phyloP scores from a whole-genome alignment of 2,113 vertebrate genomes.

The Xenopus tropicalis region DNA sequence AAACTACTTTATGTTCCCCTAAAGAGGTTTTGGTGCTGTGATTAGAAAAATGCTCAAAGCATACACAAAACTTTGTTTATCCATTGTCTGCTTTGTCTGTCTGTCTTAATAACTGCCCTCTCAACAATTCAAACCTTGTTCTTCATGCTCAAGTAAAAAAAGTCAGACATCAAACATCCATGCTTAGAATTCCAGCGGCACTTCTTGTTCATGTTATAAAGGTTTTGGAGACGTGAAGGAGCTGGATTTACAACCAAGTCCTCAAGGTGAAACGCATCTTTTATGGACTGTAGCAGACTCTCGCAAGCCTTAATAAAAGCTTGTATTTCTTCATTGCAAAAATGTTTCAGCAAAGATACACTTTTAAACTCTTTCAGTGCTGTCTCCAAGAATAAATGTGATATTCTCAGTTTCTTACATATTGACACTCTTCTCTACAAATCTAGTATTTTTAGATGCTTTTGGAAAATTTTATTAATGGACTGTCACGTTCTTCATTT shows the following conservation, averaged over 20 bases:
- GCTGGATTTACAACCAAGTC: conserved; percentile 22
- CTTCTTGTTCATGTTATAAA: conserved; percentile 8
- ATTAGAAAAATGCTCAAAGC: too few relatives aligned
- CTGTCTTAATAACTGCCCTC: too few relatives aligned
- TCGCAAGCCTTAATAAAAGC: not conserved
- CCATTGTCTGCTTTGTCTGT: too few relatives aligned
- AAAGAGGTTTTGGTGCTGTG: too few relatives aligned
- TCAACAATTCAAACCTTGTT: too few relatives aligned
- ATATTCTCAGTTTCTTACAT: conserved; percentile 13
- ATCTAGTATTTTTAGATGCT: not conserved
- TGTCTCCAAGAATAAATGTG: conserved; percentile 28
- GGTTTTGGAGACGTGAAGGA: conserved; percentile 6
- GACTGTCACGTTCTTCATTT: too few relatives aligned
- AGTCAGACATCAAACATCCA: not conserved
- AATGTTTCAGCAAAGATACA: conserved; percentile 22
- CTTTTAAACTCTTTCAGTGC: conserved; percentile 10
- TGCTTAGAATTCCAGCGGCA: conserved; percentile 18
- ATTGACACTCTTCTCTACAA: conserved; percentile 9
- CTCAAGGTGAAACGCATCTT: conserved; percentile 36
- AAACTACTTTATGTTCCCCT: too few relatives aligned
- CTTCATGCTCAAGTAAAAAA: not conserved
- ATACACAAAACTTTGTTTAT: too few relatives aligned
- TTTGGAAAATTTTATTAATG: conserved; percentile 1
- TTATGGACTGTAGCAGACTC: conserved; percentile 33
- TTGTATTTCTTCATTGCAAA: conserved; percentile 13